phyloP scores from a whole-genome alignment of 2,797 vertebrate genomes.

The Channa striata region DNA sequence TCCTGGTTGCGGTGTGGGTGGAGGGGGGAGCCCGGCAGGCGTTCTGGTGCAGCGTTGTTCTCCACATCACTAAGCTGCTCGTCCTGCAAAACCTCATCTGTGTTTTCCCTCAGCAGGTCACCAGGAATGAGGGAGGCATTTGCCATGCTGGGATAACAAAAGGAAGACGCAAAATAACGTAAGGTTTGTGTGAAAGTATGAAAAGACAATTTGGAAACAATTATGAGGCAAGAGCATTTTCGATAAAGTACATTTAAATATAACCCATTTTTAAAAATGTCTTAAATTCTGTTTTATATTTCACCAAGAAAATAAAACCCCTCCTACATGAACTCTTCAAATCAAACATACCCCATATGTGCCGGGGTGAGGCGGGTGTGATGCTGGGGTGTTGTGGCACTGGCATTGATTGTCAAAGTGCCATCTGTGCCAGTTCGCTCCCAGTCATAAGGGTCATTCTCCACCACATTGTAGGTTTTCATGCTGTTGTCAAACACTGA shows the following conservation, averaged over 20 bases:
- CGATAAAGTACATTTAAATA: neutral
- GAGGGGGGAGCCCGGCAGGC: slow-evolving; percentile 86
- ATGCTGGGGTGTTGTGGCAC: slow-evolving; percentile 92
- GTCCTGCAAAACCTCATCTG: slow-evolving; percentile 97
- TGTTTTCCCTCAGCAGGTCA: slow-evolving; percentile 95
- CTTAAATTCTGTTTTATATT: no score
- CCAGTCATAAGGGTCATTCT: slow-evolving; percentile 98
- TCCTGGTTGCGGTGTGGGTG: slow-evolving; percentile 89
- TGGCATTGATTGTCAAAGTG: slow-evolving; percentile 89
- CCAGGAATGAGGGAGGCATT: slow-evolving; percentile 97
- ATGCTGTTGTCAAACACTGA: slow-evolving; percentile 98
- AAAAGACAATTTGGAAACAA: neutral
- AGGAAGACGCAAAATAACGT: neutral
- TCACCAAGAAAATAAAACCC: neutral
- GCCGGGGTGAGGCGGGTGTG: slow-evolving; percentile 96
- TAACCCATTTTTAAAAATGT: no score
- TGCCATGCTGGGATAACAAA: slow-evolving; percentile 87
- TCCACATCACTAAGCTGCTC: slow-evolving; percentile 98
- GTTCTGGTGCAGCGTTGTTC: slow-evolving; percentile 91
- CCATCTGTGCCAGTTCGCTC: slow-evolving; percentile 93
- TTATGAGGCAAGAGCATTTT: neutral
- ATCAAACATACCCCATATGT: slow-evolving; percentile 90
- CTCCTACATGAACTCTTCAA: neutral
- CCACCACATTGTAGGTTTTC: slow-evolving; percentile 94
- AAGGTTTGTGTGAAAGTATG: neutral